Evolutionary conservation across 2,113 vertebrate genomes (phyloP).

Genomic region (Petaurus breviceps): DNA sequence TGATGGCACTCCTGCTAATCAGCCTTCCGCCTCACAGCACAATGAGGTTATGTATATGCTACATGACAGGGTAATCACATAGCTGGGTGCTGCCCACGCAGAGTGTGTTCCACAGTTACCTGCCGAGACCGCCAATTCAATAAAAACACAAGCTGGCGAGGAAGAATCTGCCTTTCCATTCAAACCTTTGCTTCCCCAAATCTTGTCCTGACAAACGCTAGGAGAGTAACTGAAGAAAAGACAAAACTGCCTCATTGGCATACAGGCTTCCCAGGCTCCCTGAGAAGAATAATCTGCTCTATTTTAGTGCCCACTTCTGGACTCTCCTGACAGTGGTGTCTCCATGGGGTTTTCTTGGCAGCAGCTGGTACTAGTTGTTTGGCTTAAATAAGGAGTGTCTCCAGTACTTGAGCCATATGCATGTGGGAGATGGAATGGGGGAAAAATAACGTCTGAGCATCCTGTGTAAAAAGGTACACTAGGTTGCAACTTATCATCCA

Average conservation of each 20-base stretch:
- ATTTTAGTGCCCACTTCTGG: slow-evolving; percentile 54
- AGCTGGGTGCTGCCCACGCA: background rate
- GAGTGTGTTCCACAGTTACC: slow-evolving; percentile 23
- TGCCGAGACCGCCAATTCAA: slow-evolving; percentile 5
- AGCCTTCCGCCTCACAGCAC: background rate
- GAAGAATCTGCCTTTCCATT: slow-evolving; percentile 29
- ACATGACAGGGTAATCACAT: slow-evolving; percentile 7
- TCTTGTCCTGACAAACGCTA: slow-evolving; percentile 38
- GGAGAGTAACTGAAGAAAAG: slow-evolving; percentile 55
- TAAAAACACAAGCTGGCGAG: slow-evolving; percentile 11
- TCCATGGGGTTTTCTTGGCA: slow-evolving; percentile 50
- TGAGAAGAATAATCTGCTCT: slow-evolving; percentile 48
- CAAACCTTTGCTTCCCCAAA: slow-evolving; percentile 22
- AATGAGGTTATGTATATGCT: slow-evolving; percentile 31
- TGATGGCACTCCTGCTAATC: slow-evolving; percentile 19
- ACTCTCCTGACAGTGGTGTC: slow-evolving; percentile 43
- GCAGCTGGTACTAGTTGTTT: slow-evolving; percentile 43
- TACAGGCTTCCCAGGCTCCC: slow-evolving; percentile 43
- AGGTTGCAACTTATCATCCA: background rate
- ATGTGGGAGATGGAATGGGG: background rate
- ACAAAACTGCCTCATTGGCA: slow-evolving; percentile 43
- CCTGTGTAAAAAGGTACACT: background rate
- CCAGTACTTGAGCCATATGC: background rate
- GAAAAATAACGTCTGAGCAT: background rate
- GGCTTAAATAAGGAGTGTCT: slow-evolving; percentile 47